phyloP scores from a whole-genome alignment of 2,113 vertebrate species.

The Corydoras sp. region DNA sequence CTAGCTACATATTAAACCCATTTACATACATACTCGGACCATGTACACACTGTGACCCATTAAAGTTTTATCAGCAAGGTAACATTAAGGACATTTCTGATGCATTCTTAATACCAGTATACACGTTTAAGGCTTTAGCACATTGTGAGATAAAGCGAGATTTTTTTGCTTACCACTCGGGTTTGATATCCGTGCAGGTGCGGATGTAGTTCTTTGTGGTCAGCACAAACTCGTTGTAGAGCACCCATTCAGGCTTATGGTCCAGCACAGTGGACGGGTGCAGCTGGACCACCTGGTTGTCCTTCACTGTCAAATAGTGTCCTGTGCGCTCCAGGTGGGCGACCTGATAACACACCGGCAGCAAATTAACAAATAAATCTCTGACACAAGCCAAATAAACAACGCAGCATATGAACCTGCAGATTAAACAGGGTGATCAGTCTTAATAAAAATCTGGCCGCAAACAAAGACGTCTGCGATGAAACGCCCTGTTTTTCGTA shows the following conservation, averaged over 20 bases:
- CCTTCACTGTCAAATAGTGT: constrained; percentile 93
- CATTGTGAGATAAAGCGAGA: background rate
- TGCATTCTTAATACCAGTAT: background rate
- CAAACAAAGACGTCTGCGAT: constrained; percentile 58
- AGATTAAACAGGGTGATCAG: constrained; percentile 64
- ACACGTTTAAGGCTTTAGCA: background rate
- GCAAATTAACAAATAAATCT: constrained; percentile 37
- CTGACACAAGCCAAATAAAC: constrained; percentile 33
- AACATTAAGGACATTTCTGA: too few relatives aligned
- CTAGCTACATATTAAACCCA: too few relatives aligned
- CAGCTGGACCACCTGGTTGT: constrained; percentile 96
- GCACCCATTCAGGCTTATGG: constrained; percentile 96
- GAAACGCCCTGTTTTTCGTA: constrained; percentile 53
- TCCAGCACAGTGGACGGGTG: constrained; percentile 95
- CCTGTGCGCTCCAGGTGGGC: constrained; percentile 94
- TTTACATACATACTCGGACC: too few relatives aligned
- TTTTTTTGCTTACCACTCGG: constrained; percentile 79
- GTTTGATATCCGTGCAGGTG: constrained; percentile 93
- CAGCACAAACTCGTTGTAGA: constrained; percentile 96
- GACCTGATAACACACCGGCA: constrained; percentile 63
- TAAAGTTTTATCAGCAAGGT: too few relatives aligned
- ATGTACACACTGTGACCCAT: too few relatives aligned
- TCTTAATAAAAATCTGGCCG: constrained; percentile 63
- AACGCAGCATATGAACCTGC: constrained; percentile 44
- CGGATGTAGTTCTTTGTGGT: constrained; percentile 98